A percentile compares a stretch with the other conserved stretches of the same genome.
phyloP scores from a whole-genome alignment of 2,113 vertebrate species.

The Turnix velox region DNA sequence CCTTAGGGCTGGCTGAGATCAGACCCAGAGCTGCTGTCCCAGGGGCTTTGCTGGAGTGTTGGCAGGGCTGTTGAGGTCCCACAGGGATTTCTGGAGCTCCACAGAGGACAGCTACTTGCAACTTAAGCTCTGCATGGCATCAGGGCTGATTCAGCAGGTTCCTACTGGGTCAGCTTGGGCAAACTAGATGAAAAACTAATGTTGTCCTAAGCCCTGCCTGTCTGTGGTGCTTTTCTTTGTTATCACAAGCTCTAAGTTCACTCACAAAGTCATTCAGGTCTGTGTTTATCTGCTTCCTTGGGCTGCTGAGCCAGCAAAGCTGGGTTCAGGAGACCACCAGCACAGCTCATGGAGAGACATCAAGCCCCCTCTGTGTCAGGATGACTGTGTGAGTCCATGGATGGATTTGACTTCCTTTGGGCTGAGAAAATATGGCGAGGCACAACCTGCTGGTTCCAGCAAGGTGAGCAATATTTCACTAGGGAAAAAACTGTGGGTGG shows the following conservation, averaged over 20 bases:
- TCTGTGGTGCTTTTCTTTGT: not conserved
- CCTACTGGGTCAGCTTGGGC: not conserved
- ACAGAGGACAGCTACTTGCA: not conserved
- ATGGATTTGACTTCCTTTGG: not conserved
- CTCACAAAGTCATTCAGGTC: not conserved
- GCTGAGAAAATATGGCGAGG: not conserved
- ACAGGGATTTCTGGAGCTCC: not conserved
- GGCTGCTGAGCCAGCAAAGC: not conserved
- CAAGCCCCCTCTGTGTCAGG: accelerated
- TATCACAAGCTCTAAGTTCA: not conserved
- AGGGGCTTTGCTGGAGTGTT: not conserved
- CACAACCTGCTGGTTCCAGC: not conserved
- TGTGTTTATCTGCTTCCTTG: slow-evolving; percentile 19
- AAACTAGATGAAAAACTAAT: not conserved
- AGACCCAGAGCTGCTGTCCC: not conserved
- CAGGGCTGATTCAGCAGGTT: not conserved
- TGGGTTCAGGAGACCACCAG: not conserved
- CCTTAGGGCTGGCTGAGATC: not conserved
- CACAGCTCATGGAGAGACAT: not conserved
- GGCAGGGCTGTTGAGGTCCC: not conserved
- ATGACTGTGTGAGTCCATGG: not conserved
- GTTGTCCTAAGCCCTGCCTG: not conserved
- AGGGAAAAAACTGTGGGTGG: not conserved
- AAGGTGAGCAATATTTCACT: not conserved
- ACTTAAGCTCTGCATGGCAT: not conserved